phyloP scores from a whole-genome alignment of 1,140 invertebrate genomes.

The Protaetia brevitarsis region DNA sequence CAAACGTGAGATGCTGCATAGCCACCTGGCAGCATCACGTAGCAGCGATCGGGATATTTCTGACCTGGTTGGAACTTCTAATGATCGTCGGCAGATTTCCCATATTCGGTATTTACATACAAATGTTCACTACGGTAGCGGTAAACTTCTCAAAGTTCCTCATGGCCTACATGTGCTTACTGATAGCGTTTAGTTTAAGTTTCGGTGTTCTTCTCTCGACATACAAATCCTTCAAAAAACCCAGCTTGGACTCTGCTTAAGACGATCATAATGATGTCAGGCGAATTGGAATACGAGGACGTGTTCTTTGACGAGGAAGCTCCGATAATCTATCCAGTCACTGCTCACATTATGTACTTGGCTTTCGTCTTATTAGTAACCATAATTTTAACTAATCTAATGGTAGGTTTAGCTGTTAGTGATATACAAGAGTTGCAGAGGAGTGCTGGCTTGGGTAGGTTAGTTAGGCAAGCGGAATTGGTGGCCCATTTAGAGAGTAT shows the following conservation, averaged over 20 bases:
- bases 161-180: conserved; percentile 72
- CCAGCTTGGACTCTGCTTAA: conserved; percentile 66
- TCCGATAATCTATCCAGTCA: conserved; percentile 59
- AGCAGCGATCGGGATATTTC: conserved; percentile 71
- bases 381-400: conserved; percentile 79
- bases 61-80: conserved; percentile 78
- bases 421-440: conserved; percentile 81
- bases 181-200: conserved; percentile 73
- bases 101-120: conserved; percentile 78
- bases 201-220: conserved; percentile 77
- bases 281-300: conserved; percentile 79
- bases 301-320: conserved; percentile 65
- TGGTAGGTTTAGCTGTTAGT: conserved; percentile 81
- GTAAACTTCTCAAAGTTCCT: conserved; percentile 82
- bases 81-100: conserved; percentile 81
- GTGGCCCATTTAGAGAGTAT: conserved; percentile 77
- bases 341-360: conserved; percentile 72
- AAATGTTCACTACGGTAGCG: conserved; percentile 82
- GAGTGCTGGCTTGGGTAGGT: conserved; percentile 72
- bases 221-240: conserved; percentile 64
- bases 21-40: conserved; percentile 73
- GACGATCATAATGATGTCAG: conserved; percentile 86
- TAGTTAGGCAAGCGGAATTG: conserved; percentile 75
- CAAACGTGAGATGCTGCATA: conserved; percentile 46
- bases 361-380: conserved; percentile 78